A percentile compares a stretch with the other conserved stretches of the same genome.
These are phyloP conservation scores for Psilopsiagon aymara DNA, from an alignment of 2,113 vertebrate species.

Conservation along the genomic window DNA sequence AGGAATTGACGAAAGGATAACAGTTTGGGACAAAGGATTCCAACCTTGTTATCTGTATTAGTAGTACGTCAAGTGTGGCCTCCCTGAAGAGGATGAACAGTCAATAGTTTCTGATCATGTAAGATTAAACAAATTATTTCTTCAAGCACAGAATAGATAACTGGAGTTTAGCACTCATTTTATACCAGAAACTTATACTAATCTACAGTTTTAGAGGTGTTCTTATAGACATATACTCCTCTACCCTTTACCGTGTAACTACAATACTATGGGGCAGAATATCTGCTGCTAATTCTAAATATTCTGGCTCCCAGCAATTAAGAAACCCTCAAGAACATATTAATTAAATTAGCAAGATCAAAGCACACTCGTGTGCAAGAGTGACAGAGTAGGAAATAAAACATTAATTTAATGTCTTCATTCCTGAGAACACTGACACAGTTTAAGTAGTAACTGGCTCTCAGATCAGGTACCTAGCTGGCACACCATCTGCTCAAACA, in stretches of 20 bases:
- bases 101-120: neutral
- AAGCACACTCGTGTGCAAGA: neutral
- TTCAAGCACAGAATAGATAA: neutral
- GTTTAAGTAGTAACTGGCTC: neutral
- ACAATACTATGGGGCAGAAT: neutral
- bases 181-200: neutral
- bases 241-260: neutral
- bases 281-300: neutral
- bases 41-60: neutral
- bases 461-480: neutral
- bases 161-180: neutral
- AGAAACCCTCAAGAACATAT: neutral
- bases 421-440: neutral
- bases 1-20: neutral
- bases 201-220: neutral
- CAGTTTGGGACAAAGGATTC: neutral
- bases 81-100: neutral
- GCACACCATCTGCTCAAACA: neutral
- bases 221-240: neutral
- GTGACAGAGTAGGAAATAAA: neutral
- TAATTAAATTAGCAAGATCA: neutral
- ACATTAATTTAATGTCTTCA: rapidly evolving
- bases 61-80: neutral
- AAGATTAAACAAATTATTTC: neutral
- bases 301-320: neutral